Evolutionary conservation across 2,113 vertebrate species (phyloP).

Genomic region (Aplodontia rufa): DNA sequence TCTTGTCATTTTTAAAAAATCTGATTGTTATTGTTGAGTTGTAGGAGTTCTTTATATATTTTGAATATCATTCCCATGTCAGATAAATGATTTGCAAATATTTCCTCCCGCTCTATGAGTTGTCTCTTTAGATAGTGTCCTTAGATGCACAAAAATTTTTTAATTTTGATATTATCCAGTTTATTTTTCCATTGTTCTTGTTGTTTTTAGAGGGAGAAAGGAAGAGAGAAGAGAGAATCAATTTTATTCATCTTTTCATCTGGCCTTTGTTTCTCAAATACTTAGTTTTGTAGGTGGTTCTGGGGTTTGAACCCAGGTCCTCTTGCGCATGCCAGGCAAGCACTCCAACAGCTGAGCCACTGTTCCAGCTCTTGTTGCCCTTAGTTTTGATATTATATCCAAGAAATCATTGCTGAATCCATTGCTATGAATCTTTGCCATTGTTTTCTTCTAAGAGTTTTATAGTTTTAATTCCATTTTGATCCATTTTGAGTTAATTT

Average conservation of each 20-base stretch:
- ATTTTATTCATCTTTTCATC: too few relatives aligned
- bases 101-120: not conserved
- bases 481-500: constrained; percentile 9
- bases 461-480: not conserved
- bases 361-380: constrained; percentile 5
- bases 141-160: not conserved
- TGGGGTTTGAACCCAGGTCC: too few relatives aligned
- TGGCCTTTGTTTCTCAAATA: too few relatives aligned
- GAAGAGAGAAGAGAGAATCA: too few relatives aligned
- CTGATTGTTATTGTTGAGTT: constrained; percentile 19
- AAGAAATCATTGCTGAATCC: constrained; percentile 17
- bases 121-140: not conserved
- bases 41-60: not conserved
- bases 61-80: not conserved
- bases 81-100: constrained; percentile 22
- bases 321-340: too few relatives aligned
- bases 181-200: too few relatives aligned
- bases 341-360: too few relatives aligned
- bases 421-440: not conserved
- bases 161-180: not conserved
- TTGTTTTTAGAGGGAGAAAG: too few relatives aligned
- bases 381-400: not conserved
- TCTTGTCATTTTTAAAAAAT: not conserved
- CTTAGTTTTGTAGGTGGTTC: too few relatives aligned
- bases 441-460: not conserved